Evolutionary conservation across 2,797 vertebrate species (phyloP).

Genomic region (Ctenopoma kingsleyae): DNA sequence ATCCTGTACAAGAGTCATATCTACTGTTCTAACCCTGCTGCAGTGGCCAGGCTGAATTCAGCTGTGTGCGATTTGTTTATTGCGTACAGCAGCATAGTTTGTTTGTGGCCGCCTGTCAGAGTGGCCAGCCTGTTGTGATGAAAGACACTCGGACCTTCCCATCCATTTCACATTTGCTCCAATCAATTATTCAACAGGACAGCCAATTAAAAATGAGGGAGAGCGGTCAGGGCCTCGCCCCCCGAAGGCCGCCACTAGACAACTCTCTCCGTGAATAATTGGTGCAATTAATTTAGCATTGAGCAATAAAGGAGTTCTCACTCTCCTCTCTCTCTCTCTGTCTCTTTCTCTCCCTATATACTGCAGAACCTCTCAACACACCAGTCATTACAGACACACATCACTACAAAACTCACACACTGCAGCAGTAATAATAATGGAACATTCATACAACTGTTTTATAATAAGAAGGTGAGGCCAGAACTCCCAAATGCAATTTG

Average conservation of each 20-base stretch:
- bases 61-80: constrained; percentile 75
- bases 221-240: constrained; percentile 84
- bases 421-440: constrained; percentile 56
- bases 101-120: constrained; percentile 84
- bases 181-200: constrained; percentile 89
- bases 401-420: constrained; percentile 60
- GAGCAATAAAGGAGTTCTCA: constrained; percentile 86
- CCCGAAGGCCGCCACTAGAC: constrained; percentile 84
- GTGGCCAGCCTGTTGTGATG: constrained; percentile 81
- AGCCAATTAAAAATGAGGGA: constrained; percentile 89
- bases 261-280: constrained; percentile 88
- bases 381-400: constrained; percentile 77
- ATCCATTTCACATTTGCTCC: constrained; percentile 88
- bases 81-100: constrained; percentile 81
- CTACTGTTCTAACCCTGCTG: constrained; percentile 63
- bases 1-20: constrained; percentile 52
- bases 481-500: constrained; percentile 20
- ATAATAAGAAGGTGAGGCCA: constrained; percentile 54
- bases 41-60: constrained; percentile 62
- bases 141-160: constrained; percentile 86
- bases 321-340: constrained; percentile 68
- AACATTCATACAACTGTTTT: constrained; percentile 41
- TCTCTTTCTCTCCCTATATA: constrained; percentile 50
- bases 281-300: constrained; percentile 89
- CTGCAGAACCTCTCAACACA: constrained; percentile 72